phyloP scores from a whole-genome alignment of 2,888 invertebrate species.

The Griposia aprilina region DNA sequence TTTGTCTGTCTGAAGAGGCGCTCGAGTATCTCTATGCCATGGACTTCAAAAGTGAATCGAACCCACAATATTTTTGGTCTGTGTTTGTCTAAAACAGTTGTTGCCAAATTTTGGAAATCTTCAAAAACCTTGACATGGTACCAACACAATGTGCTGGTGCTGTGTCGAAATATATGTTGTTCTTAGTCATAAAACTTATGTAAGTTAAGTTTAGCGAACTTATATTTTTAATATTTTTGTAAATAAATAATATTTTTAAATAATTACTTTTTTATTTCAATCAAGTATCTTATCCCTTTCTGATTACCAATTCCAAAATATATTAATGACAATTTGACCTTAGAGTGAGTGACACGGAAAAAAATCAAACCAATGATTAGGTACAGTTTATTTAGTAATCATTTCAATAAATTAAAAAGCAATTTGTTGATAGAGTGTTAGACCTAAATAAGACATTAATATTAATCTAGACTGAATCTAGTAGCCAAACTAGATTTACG shows the following conservation, averaged over 20 bases:
- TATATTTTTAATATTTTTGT: constrained; percentile 77
- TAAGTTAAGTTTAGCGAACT: constrained; percentile 78
- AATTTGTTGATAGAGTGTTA: constrained; percentile 42
- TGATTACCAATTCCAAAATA: background rate
- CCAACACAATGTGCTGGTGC: constrained; percentile 79
- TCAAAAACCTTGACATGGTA: constrained; percentile 82
- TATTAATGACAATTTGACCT: constrained; percentile 6
- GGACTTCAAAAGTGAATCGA: constrained; percentile 64
- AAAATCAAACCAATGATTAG: constrained; percentile 19
- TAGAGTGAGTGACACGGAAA: constrained; percentile 1
- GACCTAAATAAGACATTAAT: constrained; percentile 48
- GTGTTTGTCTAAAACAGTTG: constrained; percentile 66
- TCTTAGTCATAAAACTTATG: constrained; percentile 83
- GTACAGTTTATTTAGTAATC: constrained; percentile 51
- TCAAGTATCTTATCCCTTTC: background rate
- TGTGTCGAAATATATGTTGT: constrained; percentile 83
- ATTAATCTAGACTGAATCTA: constrained; percentile 37
- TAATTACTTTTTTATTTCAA: constrained; percentile 43
- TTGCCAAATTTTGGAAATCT: constrained; percentile 82
- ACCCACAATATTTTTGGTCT: constrained; percentile 55
- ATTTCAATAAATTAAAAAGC: constrained; percentile 55
- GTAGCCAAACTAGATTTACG: constrained; percentile 43
- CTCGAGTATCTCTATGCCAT: constrained; percentile 69
- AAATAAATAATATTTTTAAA: constrained; percentile 80
- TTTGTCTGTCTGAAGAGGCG: constrained; percentile 85